Percentiles rank a stretch among this genome's conserved stretches.
Evolutionary conservation across 2,113 vertebrate species (phyloP).

Genomic region (Salvelinus fontinalis): DNA sequence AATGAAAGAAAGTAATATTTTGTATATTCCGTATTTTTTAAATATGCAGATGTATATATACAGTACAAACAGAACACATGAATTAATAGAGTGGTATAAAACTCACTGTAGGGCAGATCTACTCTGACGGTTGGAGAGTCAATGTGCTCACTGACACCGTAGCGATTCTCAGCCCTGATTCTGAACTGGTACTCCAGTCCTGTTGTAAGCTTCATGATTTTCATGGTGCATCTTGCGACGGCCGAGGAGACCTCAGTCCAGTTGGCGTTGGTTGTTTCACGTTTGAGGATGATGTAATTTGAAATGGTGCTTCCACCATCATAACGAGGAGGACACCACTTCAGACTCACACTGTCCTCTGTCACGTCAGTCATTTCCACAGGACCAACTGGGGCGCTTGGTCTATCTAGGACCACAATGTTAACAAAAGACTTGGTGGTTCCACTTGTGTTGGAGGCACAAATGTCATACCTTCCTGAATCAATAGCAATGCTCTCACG

Average conservation of each 20-base stretch:
- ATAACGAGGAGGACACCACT: constrained; percentile 90
- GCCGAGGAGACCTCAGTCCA: constrained; percentile 96
- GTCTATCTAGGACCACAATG: constrained; percentile 91
- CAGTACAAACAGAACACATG: not conserved
- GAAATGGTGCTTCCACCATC: constrained; percentile 96
- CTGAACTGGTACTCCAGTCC: constrained; percentile 98
- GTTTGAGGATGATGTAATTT: constrained; percentile 94
- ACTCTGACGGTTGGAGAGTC: constrained; percentile 86
- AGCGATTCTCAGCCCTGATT: constrained; percentile 96
- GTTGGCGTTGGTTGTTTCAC: constrained; percentile 91
- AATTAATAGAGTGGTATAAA: not conserved
- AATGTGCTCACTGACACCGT: constrained; percentile 93
- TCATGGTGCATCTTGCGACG: constrained; percentile 90
- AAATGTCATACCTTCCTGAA: constrained; percentile 92
- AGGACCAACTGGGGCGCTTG: constrained; percentile 88
- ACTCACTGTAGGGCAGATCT: constrained; percentile 94
- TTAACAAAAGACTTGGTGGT: constrained; percentile 91
- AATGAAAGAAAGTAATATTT: constrained; percentile 9
- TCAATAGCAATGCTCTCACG: constrained; percentile 90
- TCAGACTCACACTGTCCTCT: constrained; percentile 88
- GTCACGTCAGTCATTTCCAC: constrained; percentile 87
- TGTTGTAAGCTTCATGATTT: constrained; percentile 90
- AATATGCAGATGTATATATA: not conserved
- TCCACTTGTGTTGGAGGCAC: constrained; percentile 91
- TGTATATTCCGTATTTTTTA: not conserved